A percentile compares a stretch with the other conserved stretches of the same genome.
phyloP scores from a whole-genome alignment of 2,888 invertebrate genomes.

The Dimorphilus gyrociliatus region DNA sequence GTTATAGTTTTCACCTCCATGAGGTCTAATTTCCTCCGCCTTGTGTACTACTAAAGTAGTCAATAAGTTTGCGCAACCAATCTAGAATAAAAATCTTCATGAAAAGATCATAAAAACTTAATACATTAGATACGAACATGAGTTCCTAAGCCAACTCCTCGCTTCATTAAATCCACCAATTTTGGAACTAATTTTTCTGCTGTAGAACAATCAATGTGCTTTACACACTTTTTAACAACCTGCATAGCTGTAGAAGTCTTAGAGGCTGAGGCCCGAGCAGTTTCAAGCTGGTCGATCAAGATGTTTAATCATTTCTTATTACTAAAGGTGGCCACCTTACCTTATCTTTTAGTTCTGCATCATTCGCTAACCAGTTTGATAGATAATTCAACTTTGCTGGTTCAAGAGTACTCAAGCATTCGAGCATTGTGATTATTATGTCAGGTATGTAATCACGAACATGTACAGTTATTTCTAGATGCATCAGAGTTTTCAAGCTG shows the following conservation, averaged over 20 bases:
- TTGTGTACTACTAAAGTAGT: no score
- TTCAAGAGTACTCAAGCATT: constrained; percentile 60
- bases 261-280: constrained; percentile 59
- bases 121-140: constrained; percentile 47
- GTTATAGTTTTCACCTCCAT: no score
- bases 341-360: no score
- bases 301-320: no score
- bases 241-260: constrained; percentile 73
- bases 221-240: constrained; percentile 57
- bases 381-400: constrained; percentile 59
- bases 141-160: constrained; percentile 63
- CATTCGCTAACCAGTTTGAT: no score
- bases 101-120: no score
- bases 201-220: constrained; percentile 56
- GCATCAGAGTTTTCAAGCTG: constrained; percentile 67
- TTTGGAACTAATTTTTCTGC: constrained; percentile 64
- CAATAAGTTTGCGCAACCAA: no score
- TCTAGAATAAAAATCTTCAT: no score
- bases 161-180: constrained; percentile 54
- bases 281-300: constrained; percentile 48
- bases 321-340: no score
- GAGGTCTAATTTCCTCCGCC: no score
- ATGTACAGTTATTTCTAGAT: no score
- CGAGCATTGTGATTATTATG: constrained; percentile 64
- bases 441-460: constrained; percentile 59